Evolutionary conservation across 2,113 vertebrate species (phyloP).

Genomic region (Ibidorhyncha struthersii): DNA sequence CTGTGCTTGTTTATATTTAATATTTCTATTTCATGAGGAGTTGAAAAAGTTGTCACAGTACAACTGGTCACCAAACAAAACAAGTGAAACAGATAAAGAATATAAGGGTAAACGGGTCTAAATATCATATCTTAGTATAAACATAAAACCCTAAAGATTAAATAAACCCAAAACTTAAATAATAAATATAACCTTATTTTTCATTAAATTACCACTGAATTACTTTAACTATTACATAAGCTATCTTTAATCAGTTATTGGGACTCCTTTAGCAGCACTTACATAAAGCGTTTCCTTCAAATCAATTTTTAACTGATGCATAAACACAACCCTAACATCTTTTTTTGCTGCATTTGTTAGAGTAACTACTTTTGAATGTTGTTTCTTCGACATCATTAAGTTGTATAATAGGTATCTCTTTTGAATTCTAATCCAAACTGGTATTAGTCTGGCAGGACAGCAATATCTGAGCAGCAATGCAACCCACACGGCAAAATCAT

Average conservation of each 20-base stretch:
- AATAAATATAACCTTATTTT: not conserved
- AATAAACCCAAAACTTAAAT: not conserved
- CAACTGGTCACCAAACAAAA: not conserved
- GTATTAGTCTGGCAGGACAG: not conserved
- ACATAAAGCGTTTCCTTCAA: not conserved
- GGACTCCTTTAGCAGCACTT: not conserved
- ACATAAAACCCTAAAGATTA: not conserved
- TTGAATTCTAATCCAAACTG: not conserved
- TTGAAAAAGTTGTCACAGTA: not conserved
- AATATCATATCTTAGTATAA: not conserved
- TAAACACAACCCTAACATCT: not conserved
- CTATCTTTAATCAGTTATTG: not conserved
- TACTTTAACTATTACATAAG: not conserved
- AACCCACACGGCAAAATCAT: not conserved
- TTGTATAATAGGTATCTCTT: not conserved
- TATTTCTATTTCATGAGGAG: not conserved
- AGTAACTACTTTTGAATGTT: not conserved
- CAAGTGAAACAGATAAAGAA: not conserved
- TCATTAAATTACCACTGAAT: not conserved
- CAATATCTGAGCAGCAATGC: not conserved
- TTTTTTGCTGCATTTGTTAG: not conserved
- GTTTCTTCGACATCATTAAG: not conserved
- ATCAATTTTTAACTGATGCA: not conserved
- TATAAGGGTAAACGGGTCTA: not conserved
- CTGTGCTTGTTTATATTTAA: not conserved